Evolutionary conservation across 2,888 invertebrate genomes (phyloP), one percentile per base, ranked within the genome.

Genomic region (Conus canariensis): DNA sequence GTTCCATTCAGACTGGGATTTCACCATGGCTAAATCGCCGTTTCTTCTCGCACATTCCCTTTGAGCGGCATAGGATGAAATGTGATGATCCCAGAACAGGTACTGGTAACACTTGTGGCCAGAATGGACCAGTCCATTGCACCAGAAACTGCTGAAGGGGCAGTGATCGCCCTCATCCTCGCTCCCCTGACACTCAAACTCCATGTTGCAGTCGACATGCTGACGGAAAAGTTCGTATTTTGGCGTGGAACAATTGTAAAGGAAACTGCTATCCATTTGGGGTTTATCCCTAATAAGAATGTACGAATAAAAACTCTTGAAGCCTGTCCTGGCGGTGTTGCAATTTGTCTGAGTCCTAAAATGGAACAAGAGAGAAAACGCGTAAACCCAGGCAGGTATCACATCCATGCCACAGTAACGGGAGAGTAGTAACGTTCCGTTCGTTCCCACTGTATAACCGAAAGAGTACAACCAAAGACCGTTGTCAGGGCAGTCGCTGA

Each of bases 1-100:
- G 5, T 70, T 56, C 89, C 89, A 89, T 89, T 89, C 89, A 45
- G 60, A 58, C 60, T 3, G 67, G 22, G 89, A 59, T 56, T 85
- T 83, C 25, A 85, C 30, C 60, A n/a, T 80, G 59, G 88, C 88
- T 8, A 88, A n/a, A 56, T 80, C 60, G 10, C 88, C 88, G 9
- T 60, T 9, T 14, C 64, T 25, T 64, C 22, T 60, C 14, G 56
- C 60, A 82, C 88, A 88, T n/a, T 88, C 88, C 58, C 25, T 80
- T 12, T 80, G 77, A n/a, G 82, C 88, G 12, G 59, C 60, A 30
- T 25, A 45, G 30, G 80, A 45, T 19, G 88, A 82, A 6, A 74
- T 6, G 22, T 30, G 60, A 25, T 60, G n/a, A 85, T 30, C 14
- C 85, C 85, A 85, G 60, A 30, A 2, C 10, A 87, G 19, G 87